Conservation (phyloP, 2,113 vertebrate genomes). For the Eleginops maclovinus region DNA sequence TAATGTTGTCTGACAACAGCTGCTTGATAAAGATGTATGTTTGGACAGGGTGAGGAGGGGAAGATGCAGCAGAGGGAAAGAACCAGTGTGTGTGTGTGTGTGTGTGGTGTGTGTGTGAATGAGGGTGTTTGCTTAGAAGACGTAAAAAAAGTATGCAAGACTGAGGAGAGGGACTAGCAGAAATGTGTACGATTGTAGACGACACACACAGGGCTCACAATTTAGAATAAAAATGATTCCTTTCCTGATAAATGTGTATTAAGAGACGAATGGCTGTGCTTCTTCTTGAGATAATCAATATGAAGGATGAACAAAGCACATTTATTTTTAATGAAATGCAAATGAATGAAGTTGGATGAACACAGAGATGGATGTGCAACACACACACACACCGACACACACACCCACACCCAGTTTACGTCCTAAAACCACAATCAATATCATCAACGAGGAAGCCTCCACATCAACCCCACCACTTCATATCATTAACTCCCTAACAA, state of each 20-base stretch:
- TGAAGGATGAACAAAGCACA: slow-evolving; percentile 63
- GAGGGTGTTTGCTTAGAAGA: slow-evolving; percentile 45
- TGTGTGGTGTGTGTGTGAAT: slow-evolving; percentile 14
- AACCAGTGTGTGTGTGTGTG: slow-evolving; percentile 4
- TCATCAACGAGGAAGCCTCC: slow-evolving; percentile 90
- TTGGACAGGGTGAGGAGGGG: slow-evolving; percentile 83
- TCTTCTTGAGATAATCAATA: slow-evolving; percentile 54
- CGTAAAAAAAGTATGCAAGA: slow-evolving; percentile 36
- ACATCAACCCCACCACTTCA: slow-evolving; percentile 89
- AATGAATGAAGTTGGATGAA: slow-evolving; percentile 70
- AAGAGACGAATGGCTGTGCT: slow-evolving; percentile 42
- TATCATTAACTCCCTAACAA: slow-evolving; percentile 92
- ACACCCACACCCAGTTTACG: slow-evolving; percentile 27
- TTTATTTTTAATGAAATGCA: slow-evolving; percentile 75
- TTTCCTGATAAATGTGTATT: slow-evolving; percentile 28
- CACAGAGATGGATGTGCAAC: slow-evolving; percentile 52
- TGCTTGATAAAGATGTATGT: slow-evolving; percentile 99
- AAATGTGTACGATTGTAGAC: neutral
- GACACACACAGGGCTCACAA: neutral
- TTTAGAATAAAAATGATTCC: neutral
- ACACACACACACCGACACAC: slow-evolving; percentile 41
- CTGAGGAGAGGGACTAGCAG: slow-evolving; percentile 20
- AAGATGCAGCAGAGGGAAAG: slow-evolving; percentile 47
- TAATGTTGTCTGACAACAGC: slow-evolving; percentile 99
- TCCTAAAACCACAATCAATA: slow-evolving; percentile 96